phyloP scores from a whole-genome alignment of 1,140 invertebrate species.

The Drosophila ficusphila region DNA sequence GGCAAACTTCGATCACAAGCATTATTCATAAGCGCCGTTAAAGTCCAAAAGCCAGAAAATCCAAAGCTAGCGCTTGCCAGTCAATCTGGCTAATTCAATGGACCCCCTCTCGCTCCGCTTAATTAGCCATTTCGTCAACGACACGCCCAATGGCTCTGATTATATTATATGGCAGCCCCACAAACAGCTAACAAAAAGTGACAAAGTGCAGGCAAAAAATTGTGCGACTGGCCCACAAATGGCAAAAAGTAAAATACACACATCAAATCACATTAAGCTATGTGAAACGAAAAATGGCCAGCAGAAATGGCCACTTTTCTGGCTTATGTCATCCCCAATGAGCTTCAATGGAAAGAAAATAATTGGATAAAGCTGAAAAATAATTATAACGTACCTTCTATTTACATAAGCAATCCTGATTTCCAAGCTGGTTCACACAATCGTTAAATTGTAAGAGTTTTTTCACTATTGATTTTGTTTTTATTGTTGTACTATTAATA shows the following conservation, averaged over 20 bases:
- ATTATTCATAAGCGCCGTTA: conserved; percentile 36
- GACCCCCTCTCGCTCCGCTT: conserved; percentile 18
- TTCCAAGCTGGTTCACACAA: too few relatives aligned
- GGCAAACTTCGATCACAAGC: conserved; percentile 27
- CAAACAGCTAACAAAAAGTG: conserved; percentile 5
- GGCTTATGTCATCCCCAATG: conserved; percentile 24
- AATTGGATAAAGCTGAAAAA: background rate
- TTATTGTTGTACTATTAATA: too few relatives aligned
- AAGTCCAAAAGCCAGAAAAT: background rate
- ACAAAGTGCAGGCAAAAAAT: conserved; percentile 25
- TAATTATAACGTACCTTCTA: too few relatives aligned
- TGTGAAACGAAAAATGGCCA: conserved; percentile 19
- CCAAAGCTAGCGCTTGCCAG: conserved; percentile 1
- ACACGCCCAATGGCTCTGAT: conserved; percentile 29
- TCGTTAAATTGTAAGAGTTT: too few relatives aligned
- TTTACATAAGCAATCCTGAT: too few relatives aligned
- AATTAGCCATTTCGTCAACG: conserved; percentile 44
- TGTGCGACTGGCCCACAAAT: conserved; percentile 28
- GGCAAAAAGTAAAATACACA: conserved; percentile 15
- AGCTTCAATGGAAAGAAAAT: background rate
- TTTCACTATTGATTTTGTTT: too few relatives aligned
- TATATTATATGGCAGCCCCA: background rate
- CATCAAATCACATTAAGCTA: conserved; percentile 59
- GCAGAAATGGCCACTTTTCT: conserved; percentile 1
- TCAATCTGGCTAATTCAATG: conserved; percentile 16